Conservation (phyloP, 1,140 invertebrate species). For the Melanaphis sacchari region DNA sequence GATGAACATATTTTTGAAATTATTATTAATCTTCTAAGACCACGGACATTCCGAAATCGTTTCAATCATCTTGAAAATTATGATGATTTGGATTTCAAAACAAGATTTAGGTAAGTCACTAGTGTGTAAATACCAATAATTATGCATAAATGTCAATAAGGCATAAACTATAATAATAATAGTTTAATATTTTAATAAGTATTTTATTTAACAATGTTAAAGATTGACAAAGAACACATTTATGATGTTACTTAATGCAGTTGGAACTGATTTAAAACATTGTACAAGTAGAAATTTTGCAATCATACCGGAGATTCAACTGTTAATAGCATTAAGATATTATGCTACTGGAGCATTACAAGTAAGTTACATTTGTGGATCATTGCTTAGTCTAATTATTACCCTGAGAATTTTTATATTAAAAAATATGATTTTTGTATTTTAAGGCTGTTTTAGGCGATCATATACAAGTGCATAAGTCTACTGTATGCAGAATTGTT, state of each 20-base stretch:
- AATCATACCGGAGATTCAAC: not conserved
- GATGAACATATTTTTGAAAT: conserved; percentile 1
- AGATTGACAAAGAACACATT: conserved; percentile 8
- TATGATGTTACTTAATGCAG: not conserved
- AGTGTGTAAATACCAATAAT: not conserved
- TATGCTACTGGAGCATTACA: not conserved
- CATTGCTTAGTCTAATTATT: not conserved
- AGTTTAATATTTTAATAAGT: not conserved
- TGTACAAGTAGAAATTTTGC: not conserved
- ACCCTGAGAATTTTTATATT: not conserved
- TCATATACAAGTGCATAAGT: not conserved
- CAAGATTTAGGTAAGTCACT: not conserved
- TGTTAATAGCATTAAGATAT: not conserved
- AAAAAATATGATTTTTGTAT: not conserved
- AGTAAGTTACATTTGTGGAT: not conserved
- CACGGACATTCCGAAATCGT: not conserved
- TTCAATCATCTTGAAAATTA: not conserved
- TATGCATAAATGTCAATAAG: not conserved
- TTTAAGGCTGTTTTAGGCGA: not conserved
- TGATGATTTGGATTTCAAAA: not conserved
- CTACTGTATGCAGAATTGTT: conserved; percentile 3
- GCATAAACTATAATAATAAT: not conserved
- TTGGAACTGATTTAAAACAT: not conserved
- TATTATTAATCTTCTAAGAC: not conserved
- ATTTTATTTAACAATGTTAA: not conserved